Conservation (phyloP, 2,113 vertebrate genomes). For the Gasterosteus nipponicus region DNA sequence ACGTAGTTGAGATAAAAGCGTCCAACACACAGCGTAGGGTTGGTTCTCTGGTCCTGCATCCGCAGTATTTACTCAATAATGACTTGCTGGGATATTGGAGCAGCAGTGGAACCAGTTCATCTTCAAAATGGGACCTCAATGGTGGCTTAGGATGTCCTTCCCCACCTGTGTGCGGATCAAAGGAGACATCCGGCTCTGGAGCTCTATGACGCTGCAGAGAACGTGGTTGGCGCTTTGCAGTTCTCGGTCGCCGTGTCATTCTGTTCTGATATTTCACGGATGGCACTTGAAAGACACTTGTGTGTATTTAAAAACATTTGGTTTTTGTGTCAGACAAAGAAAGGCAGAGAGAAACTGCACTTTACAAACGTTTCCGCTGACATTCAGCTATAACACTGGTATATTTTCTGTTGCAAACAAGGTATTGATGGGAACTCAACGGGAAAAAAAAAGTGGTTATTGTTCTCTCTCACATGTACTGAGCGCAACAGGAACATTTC, state of each 20-base stretch:
- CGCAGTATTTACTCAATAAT: slow-evolving; percentile 59
- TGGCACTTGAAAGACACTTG: neutral
- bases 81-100: slow-evolving; percentile 49
- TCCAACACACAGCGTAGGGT: slow-evolving; percentile 36
- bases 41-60: slow-evolving; percentile 53
- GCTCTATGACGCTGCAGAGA: neutral
- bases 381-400: neutral
- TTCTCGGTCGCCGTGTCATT: neutral
- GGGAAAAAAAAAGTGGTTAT: neutral
- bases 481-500: neutral
- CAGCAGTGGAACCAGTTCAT: slow-evolving; percentile 55
- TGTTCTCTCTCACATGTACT: neutral
- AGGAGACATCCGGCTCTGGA: slow-evolving; percentile 15
- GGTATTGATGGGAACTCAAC: neutral
- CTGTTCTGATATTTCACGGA: slow-evolving; percentile 4
- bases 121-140: slow-evolving; percentile 54
- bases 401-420: neutral
- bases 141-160: slow-evolving; percentile 50
- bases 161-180: slow-evolving; percentile 34
- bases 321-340: neutral
- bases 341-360: neutral
- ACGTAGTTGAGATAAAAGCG: slow-evolving; percentile 55
- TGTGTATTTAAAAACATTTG: neutral
- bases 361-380: neutral
- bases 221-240: neutral